These are phyloP conservation scores for Harpegnathos saltator DNA, from an alignment of 1,140 invertebrate species.

Conservation along the genomic window DNA sequence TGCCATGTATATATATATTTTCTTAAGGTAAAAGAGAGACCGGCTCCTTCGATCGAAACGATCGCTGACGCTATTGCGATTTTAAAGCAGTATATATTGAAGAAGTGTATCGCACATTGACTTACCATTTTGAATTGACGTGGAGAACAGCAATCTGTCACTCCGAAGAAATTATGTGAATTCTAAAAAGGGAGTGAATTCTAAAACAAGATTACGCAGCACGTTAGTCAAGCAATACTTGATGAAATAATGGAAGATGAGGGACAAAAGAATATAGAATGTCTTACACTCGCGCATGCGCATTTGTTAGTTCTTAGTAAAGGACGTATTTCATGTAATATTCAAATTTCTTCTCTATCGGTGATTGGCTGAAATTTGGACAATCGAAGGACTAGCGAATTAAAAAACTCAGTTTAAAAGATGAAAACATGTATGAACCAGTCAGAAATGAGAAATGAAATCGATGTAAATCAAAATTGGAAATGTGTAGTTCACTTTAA, in stretches of 20 bases:
- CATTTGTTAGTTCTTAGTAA: too few species aligned
- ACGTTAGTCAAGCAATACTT: background rate
- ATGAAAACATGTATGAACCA: background rate
- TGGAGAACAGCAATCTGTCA: background rate
- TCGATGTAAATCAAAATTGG: background rate
- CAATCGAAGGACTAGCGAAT: background rate
- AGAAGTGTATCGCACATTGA: background rate
- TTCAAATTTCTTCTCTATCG: background rate
- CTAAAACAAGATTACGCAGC: background rate
- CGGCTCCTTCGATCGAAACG: background rate
- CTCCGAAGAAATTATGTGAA: conserved; percentile 8
- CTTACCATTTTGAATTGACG: conserved; percentile 36
- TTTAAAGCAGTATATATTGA: background rate
- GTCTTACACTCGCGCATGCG: too few species aligned
- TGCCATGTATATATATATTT: too few species aligned
- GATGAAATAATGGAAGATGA: too few species aligned
- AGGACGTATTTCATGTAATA: background rate
- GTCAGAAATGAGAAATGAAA: background rate
- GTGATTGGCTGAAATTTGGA: conserved; percentile 8
- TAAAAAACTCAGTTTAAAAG: background rate
- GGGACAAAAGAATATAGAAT: too few species aligned
- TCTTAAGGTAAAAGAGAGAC: conserved; percentile 63
- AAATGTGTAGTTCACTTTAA: background rate
- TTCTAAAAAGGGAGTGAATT: background rate
- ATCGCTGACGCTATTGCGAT: background rate